phyloP scores from a whole-genome alignment of 2,797 vertebrate species.

The Avahi laniger region DNA sequence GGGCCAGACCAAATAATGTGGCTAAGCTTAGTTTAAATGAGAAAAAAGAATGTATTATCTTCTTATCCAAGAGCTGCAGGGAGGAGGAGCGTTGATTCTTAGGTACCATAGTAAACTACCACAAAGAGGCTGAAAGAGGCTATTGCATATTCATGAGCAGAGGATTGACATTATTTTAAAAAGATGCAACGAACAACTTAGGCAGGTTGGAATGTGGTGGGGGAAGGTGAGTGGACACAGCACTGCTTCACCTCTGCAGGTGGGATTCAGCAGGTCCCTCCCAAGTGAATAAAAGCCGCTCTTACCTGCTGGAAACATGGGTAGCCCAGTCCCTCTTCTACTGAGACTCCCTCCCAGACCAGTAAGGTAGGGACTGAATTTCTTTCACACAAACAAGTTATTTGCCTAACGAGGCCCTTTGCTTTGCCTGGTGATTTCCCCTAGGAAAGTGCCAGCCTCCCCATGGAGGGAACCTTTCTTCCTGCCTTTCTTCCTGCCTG shows the following conservation, averaged over 20 bases:
- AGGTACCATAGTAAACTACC: not conserved
- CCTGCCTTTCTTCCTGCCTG: not conserved
- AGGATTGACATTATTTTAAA: fast-evolving
- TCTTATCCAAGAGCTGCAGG: not conserved
- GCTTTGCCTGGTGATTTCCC: not conserved
- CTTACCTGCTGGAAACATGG: not conserved
- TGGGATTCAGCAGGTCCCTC: not conserved
- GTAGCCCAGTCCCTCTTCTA: not conserved
- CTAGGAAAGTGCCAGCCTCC: not conserved
- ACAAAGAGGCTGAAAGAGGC: not conserved
- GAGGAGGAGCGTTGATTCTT: too few relatives aligned
- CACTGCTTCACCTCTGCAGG: not conserved
- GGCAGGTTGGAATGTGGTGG: not conserved
- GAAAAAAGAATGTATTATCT: not conserved
- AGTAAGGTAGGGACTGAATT: not conserved
- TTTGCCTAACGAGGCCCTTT: not conserved
- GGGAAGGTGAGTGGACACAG: not conserved
- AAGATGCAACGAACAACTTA: not conserved
- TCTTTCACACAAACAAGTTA: constrained; percentile 8
- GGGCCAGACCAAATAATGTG: not conserved
- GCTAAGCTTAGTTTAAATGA: not conserved
- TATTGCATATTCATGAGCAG: not conserved
- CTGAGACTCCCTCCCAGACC: not conserved
- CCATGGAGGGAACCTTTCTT: not conserved
- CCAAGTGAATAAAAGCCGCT: not conserved